phyloP scores from a whole-genome alignment of 2,797 vertebrate species.

The Jordanella pulchra region DNA sequence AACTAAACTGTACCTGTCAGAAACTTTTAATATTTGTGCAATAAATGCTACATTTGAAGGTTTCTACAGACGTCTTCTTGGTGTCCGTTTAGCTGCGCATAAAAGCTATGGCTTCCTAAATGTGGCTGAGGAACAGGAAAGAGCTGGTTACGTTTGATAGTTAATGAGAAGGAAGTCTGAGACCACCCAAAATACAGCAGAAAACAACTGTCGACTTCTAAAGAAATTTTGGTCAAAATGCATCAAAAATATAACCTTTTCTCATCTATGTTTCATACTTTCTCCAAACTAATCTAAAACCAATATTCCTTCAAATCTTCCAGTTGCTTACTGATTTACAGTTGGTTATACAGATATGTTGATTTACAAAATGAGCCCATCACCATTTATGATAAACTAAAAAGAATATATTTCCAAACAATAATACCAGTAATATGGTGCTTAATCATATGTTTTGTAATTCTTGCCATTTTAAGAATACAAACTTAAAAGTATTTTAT shows the following conservation, averaged over 20 bases:
- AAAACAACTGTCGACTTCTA: neutral
- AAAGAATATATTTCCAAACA: neutral
- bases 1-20: neutral
- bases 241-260: neutral
- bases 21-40: neutral
- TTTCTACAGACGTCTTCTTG: conserved; percentile 6
- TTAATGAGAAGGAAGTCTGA: conserved; percentile 52
- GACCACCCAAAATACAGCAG: conserved; percentile 62
- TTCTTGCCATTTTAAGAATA: too few species aligned
- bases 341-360: neutral
- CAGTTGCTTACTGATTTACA: neutral
- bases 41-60: neutral
- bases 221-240: neutral
- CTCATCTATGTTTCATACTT: too few species aligned
- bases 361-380: neutral
- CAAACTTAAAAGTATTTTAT: too few species aligned
- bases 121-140: conserved; percentile 47
- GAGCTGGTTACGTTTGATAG: conserved; percentile 37
- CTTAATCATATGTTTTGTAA: too few species aligned
- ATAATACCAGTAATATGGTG: neutral
- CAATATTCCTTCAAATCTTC: neutral
- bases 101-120: conserved; percentile 14
- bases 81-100: conserved; percentile 10
- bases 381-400: neutral
- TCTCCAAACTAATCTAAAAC: neutral